These are phyloP conservation scores for Melopsittacus undulatus DNA, from an alignment of 2,797 vertebrate species.

Conservation along the genomic window DNA sequence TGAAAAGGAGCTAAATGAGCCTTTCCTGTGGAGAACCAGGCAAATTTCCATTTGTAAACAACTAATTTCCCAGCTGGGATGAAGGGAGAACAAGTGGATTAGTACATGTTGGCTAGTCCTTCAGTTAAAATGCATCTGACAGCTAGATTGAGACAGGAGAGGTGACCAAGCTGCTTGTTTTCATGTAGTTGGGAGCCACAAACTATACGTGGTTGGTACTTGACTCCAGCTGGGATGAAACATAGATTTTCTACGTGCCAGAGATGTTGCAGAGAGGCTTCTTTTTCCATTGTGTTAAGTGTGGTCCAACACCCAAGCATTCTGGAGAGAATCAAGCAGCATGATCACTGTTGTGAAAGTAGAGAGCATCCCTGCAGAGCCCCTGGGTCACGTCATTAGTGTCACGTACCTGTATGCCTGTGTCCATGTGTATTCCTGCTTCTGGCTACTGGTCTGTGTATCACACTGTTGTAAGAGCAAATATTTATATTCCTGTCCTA, in stretches of 20 bases:
- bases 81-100: not conserved
- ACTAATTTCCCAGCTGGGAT: not conserved
- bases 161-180: not conserved
- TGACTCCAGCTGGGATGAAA: not conserved
- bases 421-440: not conserved
- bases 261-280: not conserved
- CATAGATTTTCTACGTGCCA: not conserved
- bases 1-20: not conserved
- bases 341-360: not conserved
- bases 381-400: not conserved
- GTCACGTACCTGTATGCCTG: not conserved
- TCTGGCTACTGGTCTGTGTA: not conserved
- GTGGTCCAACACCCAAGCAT: not conserved
- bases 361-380: not conserved
- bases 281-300: not conserved
- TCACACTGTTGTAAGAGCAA: not conserved
- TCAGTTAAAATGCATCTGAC: not conserved
- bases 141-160: not conserved
- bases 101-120: not conserved
- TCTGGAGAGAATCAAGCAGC: not conserved
- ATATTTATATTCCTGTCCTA: not conserved
- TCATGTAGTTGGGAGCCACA: not conserved
- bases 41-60: not conserved
- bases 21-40: not conserved
- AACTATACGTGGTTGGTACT: not conserved